These are phyloP conservation scores for Molanna angustata DNA, from an alignment of 2,888 invertebrate species.

Conservation along the genomic window DNA sequence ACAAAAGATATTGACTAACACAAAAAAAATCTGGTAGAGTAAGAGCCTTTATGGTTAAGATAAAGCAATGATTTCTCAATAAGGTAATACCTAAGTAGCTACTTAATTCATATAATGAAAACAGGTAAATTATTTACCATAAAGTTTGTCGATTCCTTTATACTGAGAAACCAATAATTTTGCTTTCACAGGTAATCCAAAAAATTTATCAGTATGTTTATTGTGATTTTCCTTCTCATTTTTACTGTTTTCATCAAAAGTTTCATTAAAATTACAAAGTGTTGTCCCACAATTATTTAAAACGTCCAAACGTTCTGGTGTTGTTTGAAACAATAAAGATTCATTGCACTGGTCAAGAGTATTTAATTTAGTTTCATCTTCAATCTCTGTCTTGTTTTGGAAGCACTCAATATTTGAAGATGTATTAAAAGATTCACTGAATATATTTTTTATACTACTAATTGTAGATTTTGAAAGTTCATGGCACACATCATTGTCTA, in stretches of 20 bases:
- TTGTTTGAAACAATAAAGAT: slow-evolving; percentile 38
- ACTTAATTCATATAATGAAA: slow-evolving; percentile 1
- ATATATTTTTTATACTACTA: background rate
- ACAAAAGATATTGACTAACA: too few species aligned
- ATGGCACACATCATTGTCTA: background rate
- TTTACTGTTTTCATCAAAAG: background rate
- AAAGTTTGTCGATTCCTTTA: slow-evolving; percentile 77
- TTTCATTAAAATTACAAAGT: slow-evolving; percentile 44
- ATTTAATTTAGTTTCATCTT: too few species aligned
- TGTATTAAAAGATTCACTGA: slow-evolving; percentile 1
- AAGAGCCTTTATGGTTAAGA: too few species aligned
- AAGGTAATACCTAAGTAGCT: background rate
- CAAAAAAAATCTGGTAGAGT: too few species aligned
- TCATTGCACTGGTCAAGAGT: slow-evolving; percentile 5
- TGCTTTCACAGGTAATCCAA: slow-evolving; percentile 73
- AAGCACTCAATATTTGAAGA: too few species aligned
- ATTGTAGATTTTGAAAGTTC: slow-evolving; percentile 12
- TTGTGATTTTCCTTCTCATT: slow-evolving; percentile 1
- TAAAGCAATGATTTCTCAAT: too few species aligned
- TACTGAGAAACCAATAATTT: slow-evolving; percentile 68
- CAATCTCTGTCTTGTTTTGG: too few species aligned
- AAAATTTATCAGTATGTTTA: slow-evolving; percentile 52
- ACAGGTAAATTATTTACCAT: slow-evolving; percentile 60
- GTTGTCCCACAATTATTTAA: slow-evolving; percentile 55
- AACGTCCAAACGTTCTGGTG: slow-evolving; percentile 42